Evolutionary conservation across 2,888 invertebrate species (phyloP), one percentile per base, ranked within the genome.

Genomic region (Catocala fraxini): DNA sequence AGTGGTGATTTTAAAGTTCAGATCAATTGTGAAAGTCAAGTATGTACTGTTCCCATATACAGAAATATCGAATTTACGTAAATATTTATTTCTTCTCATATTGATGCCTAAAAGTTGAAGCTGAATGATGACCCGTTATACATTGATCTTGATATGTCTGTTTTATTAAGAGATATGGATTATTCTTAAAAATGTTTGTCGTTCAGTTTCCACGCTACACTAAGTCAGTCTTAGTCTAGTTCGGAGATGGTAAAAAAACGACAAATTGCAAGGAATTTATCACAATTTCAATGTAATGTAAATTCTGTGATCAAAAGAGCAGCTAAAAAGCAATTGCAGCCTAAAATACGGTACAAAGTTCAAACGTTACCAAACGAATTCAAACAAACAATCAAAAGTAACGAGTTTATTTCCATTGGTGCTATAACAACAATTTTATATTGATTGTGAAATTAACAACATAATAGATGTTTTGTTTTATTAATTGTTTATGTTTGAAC

Each of bases 191-290:
- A 64, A 51, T 68, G 53, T 61, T 60, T 56, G 57, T 75, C 60
- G 68, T 58, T 48, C 43, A 56, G 71, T 83, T 83, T 88, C 87
- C 83, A 68, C 69, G 70, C 80, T 83, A 80, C 69, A 69, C 88
- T 88, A 88, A 84, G 87, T 70, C 42, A 51, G 79, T 56, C 87
- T 88, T 88, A 88, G 80, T 81, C 65, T 82, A 77, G 78, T 70
- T 63, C 70, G 81, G 85, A 85, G 82, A 82, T 67, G 62, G 43
- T 52, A 65, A 58, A 56, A 46, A 74, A 73, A 71, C 73, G 68
- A 64, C 72, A 47, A 51, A 55, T 59, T 49, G 46, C 41, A 25
- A 54, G 65, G 13, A 46, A 63, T 57, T 63, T 55, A 76, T 51
- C 53, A 73, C 59, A 70, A 69, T 66, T 55, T 55, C 46, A 59